These are phyloP conservation scores for Chlamydotis undulata DNA, from an alignment of 2,113 vertebrate species.

Conservation along the genomic window DNA sequence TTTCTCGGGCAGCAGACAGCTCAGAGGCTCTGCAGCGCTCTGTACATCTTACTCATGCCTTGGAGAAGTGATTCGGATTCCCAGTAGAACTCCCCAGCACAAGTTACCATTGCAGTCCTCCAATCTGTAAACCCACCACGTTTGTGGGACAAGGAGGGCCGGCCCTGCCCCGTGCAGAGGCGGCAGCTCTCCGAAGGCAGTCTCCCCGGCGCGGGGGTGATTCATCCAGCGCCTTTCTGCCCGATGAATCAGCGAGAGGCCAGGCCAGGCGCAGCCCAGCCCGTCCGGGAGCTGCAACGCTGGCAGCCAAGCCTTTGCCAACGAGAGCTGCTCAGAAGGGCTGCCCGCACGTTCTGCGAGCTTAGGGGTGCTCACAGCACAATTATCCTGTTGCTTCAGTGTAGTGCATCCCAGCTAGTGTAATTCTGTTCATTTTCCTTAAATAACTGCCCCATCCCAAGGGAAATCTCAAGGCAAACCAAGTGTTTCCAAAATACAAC, in stretches of 20 bases:
- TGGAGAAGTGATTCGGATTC: not conserved
- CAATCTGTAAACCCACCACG: rapidly evolving
- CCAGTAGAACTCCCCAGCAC: not conserved
- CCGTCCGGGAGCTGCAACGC: not conserved
- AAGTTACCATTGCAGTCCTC: not conserved
- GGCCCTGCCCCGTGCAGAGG: not conserved
- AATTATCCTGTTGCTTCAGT: not conserved
- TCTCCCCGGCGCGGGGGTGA: not conserved
- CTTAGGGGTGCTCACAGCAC: not conserved
- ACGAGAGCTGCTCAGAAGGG: not conserved
- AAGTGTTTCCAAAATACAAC: not conserved
- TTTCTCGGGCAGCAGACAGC: not conserved
- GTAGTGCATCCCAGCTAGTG: rapidly evolving
- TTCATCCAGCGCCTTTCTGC: not conserved
- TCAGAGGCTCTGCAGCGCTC: not conserved
- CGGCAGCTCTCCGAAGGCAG: not conserved
- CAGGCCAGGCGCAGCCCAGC: not conserved
- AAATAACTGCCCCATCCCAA: not conserved
- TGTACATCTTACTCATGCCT: not conserved
- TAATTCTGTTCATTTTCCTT: not conserved
- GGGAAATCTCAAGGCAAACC: not conserved
- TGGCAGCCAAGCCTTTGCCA: not conserved
- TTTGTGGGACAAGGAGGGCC: not conserved
- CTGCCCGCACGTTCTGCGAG: not conserved
- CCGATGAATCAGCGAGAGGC: not conserved